These are phyloP conservation scores for Nomada flava DNA, from an alignment of 2,888 invertebrate genomes.

Conservation along the genomic window DNA sequence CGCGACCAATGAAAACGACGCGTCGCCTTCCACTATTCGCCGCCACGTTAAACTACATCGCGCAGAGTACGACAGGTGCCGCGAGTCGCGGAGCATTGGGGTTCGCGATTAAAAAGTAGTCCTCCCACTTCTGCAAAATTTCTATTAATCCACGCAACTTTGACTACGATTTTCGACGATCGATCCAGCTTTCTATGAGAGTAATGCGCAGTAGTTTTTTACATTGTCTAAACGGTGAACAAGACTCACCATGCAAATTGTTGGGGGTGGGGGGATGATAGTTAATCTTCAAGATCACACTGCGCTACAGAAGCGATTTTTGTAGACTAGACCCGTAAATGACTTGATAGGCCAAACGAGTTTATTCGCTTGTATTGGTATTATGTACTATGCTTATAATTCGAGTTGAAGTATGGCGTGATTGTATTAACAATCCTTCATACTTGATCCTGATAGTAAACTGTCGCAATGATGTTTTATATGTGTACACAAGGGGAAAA, in stretches of 20 bases:
- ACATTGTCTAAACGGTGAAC: neutral
- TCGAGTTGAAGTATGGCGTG: neutral
- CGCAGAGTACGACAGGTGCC: conserved; percentile 65
- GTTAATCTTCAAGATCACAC: neutral
- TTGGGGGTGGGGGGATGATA: neutral
- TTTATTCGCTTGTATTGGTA: too few species aligned
- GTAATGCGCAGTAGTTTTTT: neutral
- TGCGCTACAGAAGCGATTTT: neutral
- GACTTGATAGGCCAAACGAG: too few species aligned
- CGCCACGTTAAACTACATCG: conserved; percentile 48
- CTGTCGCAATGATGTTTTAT: neutral
- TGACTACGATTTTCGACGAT: conserved; percentile 37
- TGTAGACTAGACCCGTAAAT: neutral
- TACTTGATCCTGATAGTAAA: neutral
- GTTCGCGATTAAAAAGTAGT: conserved; percentile 64
- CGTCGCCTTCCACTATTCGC: conserved; percentile 22
- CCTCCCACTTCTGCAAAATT: conserved; percentile 34
- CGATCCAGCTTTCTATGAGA: conserved; percentile 10
- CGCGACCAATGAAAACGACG: conserved; percentile 53
- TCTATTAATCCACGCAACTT: conserved; percentile 30
- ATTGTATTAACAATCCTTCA: neutral
- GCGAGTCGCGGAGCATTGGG: conserved; percentile 50
- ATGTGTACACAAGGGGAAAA: neutral
- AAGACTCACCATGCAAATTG: neutral
- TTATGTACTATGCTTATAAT: neutral